phyloP scores from a whole-genome alignment of 1,140 invertebrate species.

The Drosophila bocqueti region DNA sequence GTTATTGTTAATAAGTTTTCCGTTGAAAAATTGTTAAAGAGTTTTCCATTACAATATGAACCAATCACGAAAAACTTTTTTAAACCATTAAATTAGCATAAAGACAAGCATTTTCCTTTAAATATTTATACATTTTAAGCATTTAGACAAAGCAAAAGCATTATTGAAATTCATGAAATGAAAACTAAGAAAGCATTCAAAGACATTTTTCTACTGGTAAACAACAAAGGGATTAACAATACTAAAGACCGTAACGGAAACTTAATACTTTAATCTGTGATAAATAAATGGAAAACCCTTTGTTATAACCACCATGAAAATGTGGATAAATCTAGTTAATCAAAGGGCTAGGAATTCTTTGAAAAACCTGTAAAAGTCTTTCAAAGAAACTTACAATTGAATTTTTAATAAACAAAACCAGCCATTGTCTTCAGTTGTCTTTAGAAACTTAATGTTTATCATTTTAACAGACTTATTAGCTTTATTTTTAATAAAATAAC shows the following conservation, averaged over 20 bases:
- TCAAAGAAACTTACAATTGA: background rate
- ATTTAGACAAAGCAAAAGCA: background rate
- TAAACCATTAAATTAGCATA: background rate
- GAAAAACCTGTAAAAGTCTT: background rate
- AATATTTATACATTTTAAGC: background rate
- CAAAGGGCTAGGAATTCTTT: background rate
- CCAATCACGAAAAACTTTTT: too few relatives aligned
- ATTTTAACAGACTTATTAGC: background rate
- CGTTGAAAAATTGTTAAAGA: too few relatives aligned
- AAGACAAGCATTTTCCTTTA: background rate
- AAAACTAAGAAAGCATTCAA: background rate
- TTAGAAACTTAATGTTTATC: background rate
- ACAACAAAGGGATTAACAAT: background rate
- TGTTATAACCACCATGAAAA: constrained; percentile 1
- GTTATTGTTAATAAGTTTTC: background rate
- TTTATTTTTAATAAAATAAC: background rate
- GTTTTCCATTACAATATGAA: background rate
- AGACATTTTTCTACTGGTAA: background rate
- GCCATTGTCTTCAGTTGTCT: background rate
- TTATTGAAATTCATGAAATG: background rate
- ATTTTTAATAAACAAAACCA: background rate
- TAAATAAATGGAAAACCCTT: constrained; percentile 19
- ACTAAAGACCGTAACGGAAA: background rate
- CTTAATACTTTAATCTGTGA: constrained; percentile 17
- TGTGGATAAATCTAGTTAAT: constrained; percentile 9